These are phyloP conservation scores for Stigmatopora argus DNA, from an alignment of 2,113 vertebrate species.

Conservation along the genomic window DNA sequence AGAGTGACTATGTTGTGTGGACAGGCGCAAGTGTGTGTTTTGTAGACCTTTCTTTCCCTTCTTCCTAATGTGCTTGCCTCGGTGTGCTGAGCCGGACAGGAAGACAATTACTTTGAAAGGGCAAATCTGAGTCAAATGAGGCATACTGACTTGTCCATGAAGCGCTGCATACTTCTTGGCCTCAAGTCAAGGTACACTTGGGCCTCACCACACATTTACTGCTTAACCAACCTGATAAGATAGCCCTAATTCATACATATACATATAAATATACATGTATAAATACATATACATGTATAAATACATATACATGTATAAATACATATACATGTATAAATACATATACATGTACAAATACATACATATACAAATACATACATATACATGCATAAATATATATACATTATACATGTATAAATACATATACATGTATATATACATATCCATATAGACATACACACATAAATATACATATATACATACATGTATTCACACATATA, in stretches of 20 bases:
- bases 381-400: no score
- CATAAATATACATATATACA: no score
- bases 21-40: constrained; percentile 14
- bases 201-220: background rate
- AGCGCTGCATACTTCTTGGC: constrained; percentile 42
- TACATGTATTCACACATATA: no score
- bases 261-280: no score
- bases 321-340: constrained; percentile 10
- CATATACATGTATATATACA: no score
- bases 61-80: constrained; percentile 69
- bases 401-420: no score
- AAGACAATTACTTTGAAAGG: constrained; percentile 73
- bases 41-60: constrained; percentile 44
- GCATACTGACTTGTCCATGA: constrained; percentile 41
- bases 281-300: no score
- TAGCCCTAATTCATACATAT: background rate
- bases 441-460: no score
- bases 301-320: no score
- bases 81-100: constrained; percentile 67
- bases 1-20: background rate
- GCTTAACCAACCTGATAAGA: background rate
- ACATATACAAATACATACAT: constrained; percentile 4
- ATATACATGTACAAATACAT: constrained; percentile 23
- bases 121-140: constrained; percentile 68
- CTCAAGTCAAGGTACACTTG: constrained; percentile 1